A percentile compares a stretch with the other conserved stretches of the same genome.
phyloP scores from a whole-genome alignment of 92 coral and sea anemone genomes.

The Micromussa lordhowensis region DNA sequence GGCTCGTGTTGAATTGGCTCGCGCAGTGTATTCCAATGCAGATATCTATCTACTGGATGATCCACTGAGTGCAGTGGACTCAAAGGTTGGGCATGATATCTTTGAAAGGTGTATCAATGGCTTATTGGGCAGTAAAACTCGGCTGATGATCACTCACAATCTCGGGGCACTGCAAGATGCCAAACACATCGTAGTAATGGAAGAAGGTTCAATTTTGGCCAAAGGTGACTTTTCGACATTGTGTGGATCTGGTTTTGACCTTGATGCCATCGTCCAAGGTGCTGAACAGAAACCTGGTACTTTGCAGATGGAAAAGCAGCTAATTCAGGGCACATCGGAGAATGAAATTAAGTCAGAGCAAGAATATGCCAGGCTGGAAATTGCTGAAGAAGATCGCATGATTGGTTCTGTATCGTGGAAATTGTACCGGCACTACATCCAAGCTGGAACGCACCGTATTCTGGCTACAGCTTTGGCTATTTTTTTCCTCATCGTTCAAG shows the following conservation, averaged over 20 bases:
- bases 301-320: background rate
- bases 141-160: slow-evolving; percentile 31
- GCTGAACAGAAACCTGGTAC: background rate
- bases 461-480: background rate
- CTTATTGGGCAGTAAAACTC: slow-evolving; percentile 14
- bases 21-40: slow-evolving; percentile 16
- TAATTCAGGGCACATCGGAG: background rate
- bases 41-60: slow-evolving; percentile 37
- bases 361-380: background rate
- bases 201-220: slow-evolving; percentile 2
- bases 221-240: background rate
- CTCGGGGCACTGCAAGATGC: slow-evolving; percentile 6
- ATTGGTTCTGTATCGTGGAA: slow-evolving; percentile 46
- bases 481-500: background rate
- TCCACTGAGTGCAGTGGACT: slow-evolving; percentile 38
- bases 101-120: slow-evolving; percentile 25
- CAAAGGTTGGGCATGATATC: slow-evolving; percentile 24
- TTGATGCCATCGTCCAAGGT: background rate
- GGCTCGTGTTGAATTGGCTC: slow-evolving; percentile 33
- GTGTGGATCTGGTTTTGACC: background rate
- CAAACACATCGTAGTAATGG: slow-evolving; percentile 9
- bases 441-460: slow-evolving; percentile 13
- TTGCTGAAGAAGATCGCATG: slow-evolving; percentile 46
- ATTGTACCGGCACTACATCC: slow-evolving; percentile 46
- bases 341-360: background rate